Conservation (phyloP, 2,797 vertebrate species). For the Limosa lapponica region DNA sequence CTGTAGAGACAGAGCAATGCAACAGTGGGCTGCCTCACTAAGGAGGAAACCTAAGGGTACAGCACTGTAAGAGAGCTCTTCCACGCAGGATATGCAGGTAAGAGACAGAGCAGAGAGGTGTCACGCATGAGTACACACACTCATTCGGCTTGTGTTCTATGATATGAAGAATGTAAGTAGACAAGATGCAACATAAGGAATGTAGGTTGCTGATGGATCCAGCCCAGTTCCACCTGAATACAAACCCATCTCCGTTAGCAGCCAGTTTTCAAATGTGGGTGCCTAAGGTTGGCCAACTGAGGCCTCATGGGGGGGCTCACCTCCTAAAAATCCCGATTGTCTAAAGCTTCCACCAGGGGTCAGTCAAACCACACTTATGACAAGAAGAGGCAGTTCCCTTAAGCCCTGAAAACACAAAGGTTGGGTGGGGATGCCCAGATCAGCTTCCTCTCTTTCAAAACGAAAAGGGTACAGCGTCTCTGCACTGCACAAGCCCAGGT, state of each 20-base stretch:
- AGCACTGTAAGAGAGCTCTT: neutral
- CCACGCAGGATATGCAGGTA: neutral
- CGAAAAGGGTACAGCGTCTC: neutral
- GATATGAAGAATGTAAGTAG: neutral
- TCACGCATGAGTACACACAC: neutral
- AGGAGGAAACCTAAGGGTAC: neutral
- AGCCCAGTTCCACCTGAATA: neutral
- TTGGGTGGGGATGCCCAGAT: neutral
- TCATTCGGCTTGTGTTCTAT: neutral
- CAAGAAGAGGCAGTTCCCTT: neutral
- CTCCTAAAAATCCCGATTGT: neutral
- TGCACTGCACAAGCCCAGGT: neutral
- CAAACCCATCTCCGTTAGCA: neutral
- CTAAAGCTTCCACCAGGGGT: slow-evolving; percentile 40
- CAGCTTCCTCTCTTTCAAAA: neutral
- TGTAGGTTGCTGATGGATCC: neutral
- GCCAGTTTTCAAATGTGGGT: neutral
- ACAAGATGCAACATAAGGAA: neutral
- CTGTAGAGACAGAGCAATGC: neutral
- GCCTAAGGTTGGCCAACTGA: neutral
- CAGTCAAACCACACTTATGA: neutral
- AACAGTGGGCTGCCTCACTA: neutral
- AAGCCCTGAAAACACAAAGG: neutral
- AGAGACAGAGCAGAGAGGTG: neutral
- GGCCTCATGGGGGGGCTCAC: fast-evolving